These are phyloP conservation scores for Actinostola sp. DNA, from an alignment of 92 coral and sea anemone species.

Conservation along the genomic window DNA sequence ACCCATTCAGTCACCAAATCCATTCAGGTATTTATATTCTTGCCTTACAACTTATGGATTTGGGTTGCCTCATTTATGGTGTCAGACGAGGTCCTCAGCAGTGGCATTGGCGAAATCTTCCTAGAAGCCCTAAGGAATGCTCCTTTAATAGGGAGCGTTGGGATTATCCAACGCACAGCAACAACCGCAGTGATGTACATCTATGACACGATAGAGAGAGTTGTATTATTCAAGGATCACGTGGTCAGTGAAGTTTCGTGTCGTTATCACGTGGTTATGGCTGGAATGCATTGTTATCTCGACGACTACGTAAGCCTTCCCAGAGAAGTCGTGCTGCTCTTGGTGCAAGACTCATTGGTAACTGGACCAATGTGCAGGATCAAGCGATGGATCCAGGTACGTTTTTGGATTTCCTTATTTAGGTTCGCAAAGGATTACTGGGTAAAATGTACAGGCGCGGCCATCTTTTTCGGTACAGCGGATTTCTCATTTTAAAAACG, in stretches of 20 bases:
- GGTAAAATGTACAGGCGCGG: too few species aligned
- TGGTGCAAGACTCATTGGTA: constrained; percentile 10
- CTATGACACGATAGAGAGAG: neutral
- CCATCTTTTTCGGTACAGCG: too few species aligned
- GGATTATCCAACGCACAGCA: constrained; percentile 17
- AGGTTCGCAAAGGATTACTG: too few species aligned
- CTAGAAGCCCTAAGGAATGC: constrained; percentile 6
- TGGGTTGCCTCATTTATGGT: constrained; percentile 23
- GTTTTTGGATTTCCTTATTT: too few species aligned
- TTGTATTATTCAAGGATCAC: neutral
- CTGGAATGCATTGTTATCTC: constrained; percentile 8
- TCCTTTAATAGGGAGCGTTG: constrained; percentile 12
- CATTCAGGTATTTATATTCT: neutral
- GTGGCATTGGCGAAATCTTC: constrained; percentile 7
- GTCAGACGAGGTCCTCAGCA: constrained; percentile 1
- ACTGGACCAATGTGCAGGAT: constrained; percentile 5
- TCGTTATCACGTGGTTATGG: constrained; percentile 13
- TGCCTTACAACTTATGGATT: neutral
- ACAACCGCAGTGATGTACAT: neutral
- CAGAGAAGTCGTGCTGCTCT: constrained; percentile 13
- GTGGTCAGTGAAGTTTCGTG: neutral
- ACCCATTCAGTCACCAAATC: neutral
- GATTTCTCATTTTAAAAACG: too few species aligned
- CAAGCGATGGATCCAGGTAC: constrained; percentile 23
- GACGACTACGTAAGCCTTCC: constrained; percentile 26